Evolutionary conservation across 2,797 vertebrate genomes (phyloP).

Genomic region (Gadopsis bispinosus): DNA sequence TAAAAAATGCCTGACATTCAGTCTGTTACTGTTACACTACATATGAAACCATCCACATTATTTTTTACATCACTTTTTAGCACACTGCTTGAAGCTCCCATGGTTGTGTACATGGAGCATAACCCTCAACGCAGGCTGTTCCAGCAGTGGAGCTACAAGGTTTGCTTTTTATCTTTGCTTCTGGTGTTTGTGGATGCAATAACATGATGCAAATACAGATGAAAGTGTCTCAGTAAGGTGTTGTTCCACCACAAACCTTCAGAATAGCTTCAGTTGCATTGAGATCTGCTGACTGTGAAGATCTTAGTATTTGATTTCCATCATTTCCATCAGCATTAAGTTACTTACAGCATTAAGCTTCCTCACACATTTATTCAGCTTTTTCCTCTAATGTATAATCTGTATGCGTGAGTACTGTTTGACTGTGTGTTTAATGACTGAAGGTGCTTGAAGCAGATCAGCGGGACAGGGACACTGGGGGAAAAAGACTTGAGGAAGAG

Average conservation of each 20-base stretch:
- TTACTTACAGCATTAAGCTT: neutral
- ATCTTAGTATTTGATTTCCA: neutral
- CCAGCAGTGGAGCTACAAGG: constrained; percentile 84
- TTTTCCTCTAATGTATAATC: neutral
- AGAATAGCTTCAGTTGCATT: neutral
- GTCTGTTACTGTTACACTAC: neutral
- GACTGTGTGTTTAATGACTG: neutral
- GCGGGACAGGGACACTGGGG: rapidly evolving
- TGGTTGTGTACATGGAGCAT: constrained; percentile 80
- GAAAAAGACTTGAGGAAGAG: constrained; percentile 40
- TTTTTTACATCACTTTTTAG: constrained; percentile 44
- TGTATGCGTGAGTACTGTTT: neutral
- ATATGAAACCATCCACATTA: neutral
- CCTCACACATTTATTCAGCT: neutral
- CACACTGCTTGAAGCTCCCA: constrained; percentile 65
- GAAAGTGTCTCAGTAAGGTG: neutral
- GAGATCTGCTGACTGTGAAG: no score
- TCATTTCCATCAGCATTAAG: neutral
- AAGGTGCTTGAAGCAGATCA: constrained; percentile 64
- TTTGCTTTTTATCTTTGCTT: constrained; percentile 25
- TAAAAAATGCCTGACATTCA: neutral
- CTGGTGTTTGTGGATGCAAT: neutral
- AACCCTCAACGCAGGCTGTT: constrained; percentile 77
- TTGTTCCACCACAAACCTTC: neutral
- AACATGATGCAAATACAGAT: neutral